A percentile compares a stretch with the other conserved stretches of the same genome.
Conservation (phyloP, 2,888 invertebrate genomes). For the Aspidiotus destructor region DNA sequence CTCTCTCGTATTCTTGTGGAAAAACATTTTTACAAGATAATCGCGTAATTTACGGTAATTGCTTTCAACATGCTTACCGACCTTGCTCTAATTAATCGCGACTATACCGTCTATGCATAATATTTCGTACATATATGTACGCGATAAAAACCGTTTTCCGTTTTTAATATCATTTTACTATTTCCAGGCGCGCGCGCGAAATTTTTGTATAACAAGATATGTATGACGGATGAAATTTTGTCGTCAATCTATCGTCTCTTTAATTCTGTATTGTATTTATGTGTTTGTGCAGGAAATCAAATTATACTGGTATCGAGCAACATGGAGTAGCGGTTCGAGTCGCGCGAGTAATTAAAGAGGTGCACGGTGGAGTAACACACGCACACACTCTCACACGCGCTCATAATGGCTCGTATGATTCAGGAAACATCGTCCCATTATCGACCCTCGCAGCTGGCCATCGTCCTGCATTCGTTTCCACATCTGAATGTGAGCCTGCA, state of each 20-base stretch:
- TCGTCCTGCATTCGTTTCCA: constrained; percentile 78
- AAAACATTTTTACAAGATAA: neutral
- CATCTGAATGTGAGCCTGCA: constrained; percentile 86
- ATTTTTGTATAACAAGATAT: too few relatives aligned
- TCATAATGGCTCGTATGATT: constrained; percentile 37
- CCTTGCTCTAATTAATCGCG: constrained; percentile 2
- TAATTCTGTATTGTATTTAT: neutral
- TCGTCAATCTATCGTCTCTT: neutral
- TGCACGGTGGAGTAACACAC: neutral
- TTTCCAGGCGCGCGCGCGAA: too few relatives aligned
- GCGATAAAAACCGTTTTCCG: neutral
- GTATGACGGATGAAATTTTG: too few relatives aligned
- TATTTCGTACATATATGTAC: neutral
- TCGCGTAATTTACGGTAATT: neutral
- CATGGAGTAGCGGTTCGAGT: neutral
- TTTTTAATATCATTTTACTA: too few relatives aligned
- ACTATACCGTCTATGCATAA: neutral
- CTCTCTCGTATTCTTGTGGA: neutral
- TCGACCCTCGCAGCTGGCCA: constrained; percentile 73
- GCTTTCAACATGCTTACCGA: neutral
- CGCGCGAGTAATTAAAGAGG: too few relatives aligned
- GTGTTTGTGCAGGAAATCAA: too few relatives aligned
- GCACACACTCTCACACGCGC: too few relatives aligned
- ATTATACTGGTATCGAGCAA: neutral
- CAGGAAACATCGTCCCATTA: constrained; percentile 47